A percentile compares a stretch with the other conserved stretches of the same genome.
phyloP scores from a whole-genome alignment of 2,797 vertebrate species.

The Thalassophryne amazonica region DNA sequence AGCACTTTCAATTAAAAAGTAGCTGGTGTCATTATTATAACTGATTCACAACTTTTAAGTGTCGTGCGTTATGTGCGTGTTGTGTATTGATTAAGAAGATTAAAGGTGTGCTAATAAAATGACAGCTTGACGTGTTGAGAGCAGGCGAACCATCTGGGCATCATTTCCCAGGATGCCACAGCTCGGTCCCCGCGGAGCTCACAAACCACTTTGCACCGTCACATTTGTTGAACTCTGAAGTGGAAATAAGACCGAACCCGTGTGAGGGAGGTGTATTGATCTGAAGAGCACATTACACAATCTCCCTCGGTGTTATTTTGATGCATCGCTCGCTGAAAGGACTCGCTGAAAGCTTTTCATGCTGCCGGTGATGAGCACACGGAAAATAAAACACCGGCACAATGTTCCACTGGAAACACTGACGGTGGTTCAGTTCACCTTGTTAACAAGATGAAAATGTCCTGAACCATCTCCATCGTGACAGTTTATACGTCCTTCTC shows the following conservation, averaged over 20 bases:
- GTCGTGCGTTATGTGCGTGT: no score
- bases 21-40: no score
- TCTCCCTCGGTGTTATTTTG: constrained; percentile 66
- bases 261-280: constrained; percentile 76
- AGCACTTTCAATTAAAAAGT: no score
- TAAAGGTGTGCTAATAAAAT: no score
- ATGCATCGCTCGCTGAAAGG: constrained; percentile 39
- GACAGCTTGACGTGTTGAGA: no score
- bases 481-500: no score
- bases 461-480: no score
- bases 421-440: no score
- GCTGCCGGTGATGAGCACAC: constrained; percentile 21
- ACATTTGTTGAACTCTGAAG: constrained; percentile 55
- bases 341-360: constrained; percentile 28
- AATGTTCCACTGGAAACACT: background rate
- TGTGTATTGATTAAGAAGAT: no score
- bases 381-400: constrained; percentile 35
- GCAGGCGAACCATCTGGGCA: background rate
- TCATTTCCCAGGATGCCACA: constrained; percentile 16
- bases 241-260: constrained; percentile 56
- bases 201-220: constrained; percentile 62
- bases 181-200: constrained; percentile 24
- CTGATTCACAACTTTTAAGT: no score
- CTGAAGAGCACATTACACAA: constrained; percentile 73
- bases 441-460: no score